Conservation (phyloP, 23 tunicate genomes). For the Halocynthia aurantium region DNA sequence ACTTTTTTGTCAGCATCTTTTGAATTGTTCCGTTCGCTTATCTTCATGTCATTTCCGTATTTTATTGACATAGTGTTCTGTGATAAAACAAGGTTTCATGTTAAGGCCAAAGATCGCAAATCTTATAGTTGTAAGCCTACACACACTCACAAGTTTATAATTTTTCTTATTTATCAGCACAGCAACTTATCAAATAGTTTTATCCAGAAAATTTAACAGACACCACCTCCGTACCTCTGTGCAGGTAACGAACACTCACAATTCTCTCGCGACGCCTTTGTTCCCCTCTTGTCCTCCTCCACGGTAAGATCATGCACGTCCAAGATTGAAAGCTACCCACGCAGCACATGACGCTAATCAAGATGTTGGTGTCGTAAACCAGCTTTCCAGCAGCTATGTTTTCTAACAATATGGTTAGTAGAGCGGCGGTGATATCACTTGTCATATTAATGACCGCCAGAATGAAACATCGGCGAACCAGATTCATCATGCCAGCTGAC, state of each 20-base stretch:
- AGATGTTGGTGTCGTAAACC: conserved; percentile 44
- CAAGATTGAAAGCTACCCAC: conserved; percentile 41
- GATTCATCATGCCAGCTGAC: conserved; percentile 1
- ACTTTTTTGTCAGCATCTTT: no score
- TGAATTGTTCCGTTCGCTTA: no score
- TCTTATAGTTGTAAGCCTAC: no score
- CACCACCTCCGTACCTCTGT: neutral
- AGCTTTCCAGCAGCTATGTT: conserved; percentile 26
- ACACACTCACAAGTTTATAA: no score
- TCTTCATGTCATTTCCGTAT: no score
- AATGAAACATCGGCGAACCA: conserved; percentile 36
- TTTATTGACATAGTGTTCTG: no score
- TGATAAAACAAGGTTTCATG: no score
- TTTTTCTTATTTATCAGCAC: no score
- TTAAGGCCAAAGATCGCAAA: no score
- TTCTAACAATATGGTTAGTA: conserved; percentile 32
- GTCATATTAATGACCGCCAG: conserved; percentile 30
- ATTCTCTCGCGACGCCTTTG: conserved; percentile 3
- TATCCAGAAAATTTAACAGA: neutral
- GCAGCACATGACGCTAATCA: conserved; percentile 41
- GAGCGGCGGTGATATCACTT: conserved; percentile 42
- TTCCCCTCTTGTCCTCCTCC: neutral
- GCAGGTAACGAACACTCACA: conserved; percentile 15
- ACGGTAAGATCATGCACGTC: conserved; percentile 26
- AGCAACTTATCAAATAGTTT: no score